phyloP scores from a whole-genome alignment of 2,113 vertebrate species.

The Chaetops frenatus region DNA sequence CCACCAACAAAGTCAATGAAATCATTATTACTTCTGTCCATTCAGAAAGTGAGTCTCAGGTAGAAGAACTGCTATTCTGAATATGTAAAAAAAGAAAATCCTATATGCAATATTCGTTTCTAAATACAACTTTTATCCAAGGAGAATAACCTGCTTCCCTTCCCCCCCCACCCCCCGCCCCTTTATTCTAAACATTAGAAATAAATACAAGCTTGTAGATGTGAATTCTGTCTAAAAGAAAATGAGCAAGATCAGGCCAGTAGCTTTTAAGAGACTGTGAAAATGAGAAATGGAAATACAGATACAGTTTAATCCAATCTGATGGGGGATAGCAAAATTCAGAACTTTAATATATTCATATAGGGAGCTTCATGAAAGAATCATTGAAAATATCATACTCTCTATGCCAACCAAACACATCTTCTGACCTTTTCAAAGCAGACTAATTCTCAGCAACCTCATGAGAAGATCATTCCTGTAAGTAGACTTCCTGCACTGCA shows the following conservation, averaged over 20 bases:
- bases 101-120: not conserved
- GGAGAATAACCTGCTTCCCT: rapidly evolving
- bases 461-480: not conserved
- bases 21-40: not conserved
- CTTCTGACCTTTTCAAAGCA: not conserved
- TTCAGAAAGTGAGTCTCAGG: not conserved
- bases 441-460: not conserved
- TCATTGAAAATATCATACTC: not conserved
- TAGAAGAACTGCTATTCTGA: not conserved
- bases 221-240: not conserved
- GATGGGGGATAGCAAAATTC: not conserved
- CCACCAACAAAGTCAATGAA: not conserved
- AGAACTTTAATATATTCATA: not conserved
- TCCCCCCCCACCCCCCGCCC: rapidly evolving
- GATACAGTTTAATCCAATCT: not conserved
- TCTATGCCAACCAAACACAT: not conserved
- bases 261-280: not conserved
- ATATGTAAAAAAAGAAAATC: not conserved
- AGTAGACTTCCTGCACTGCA: not conserved
- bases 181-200: not conserved
- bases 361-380: not conserved
- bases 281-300: not conserved
- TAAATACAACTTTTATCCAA: not conserved
- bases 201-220: not conserved
- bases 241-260: not conserved